Conservation (phyloP, 1,140 invertebrate genomes). For the Coelopa frigida region DNA sequence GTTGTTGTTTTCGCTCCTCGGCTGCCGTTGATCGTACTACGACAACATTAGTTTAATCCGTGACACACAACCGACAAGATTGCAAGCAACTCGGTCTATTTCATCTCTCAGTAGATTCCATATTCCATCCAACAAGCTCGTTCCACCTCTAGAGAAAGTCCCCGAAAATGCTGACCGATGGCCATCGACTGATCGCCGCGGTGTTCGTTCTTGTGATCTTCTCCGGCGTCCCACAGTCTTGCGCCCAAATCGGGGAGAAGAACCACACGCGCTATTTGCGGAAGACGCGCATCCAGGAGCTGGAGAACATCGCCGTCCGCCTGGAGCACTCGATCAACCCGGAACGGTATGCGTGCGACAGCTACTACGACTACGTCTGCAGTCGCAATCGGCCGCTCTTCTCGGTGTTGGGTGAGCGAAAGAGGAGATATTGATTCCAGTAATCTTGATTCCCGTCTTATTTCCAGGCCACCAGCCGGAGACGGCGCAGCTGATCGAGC, state of each 20-base stretch:
- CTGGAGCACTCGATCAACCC: slow-evolving; percentile 28
- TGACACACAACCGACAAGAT: too few species aligned
- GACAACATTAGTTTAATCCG: too few species aligned
- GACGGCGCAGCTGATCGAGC: slow-evolving; percentile 23
- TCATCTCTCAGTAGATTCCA: too few species aligned
- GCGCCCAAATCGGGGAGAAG: slow-evolving; percentile 20
- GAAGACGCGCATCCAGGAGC: slow-evolving; percentile 29
- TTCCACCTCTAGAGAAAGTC: too few species aligned
- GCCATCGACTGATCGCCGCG: too few species aligned
- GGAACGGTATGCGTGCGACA: slow-evolving; percentile 34
- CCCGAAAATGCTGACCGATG: too few species aligned
- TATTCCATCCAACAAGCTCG: too few species aligned
- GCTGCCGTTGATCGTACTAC: too few species aligned
- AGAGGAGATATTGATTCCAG: background rate
- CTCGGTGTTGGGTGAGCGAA: slow-evolving; percentile 32
- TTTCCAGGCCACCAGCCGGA: slow-evolving; percentile 26
- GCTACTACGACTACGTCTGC: slow-evolving; percentile 38
- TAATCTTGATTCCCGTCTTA: background rate
- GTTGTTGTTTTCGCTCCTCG: too few species aligned
- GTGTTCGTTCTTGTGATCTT: too few species aligned
- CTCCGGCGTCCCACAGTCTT: background rate
- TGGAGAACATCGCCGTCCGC: slow-evolving; percentile 22
- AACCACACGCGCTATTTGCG: slow-evolving; percentile 27
- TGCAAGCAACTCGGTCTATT: too few species aligned
- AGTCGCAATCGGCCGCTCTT: slow-evolving; percentile 33